Evolutionary conservation across 2,888 invertebrate genomes (phyloP).

Genomic region (Eristalis tenax): DNA sequence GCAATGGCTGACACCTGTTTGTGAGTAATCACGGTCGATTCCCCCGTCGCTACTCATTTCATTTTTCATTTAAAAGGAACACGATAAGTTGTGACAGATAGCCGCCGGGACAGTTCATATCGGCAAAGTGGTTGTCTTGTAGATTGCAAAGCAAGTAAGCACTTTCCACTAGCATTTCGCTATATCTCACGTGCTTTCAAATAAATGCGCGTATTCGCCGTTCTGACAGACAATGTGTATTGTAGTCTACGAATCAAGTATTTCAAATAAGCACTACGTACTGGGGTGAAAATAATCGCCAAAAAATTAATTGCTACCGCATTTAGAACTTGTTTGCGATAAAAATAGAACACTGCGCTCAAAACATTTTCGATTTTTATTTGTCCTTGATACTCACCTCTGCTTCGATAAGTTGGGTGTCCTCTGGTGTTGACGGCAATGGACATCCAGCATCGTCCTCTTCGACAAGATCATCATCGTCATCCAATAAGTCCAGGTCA

Average conservation of each 20-base stretch:
- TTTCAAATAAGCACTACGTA: neutral
- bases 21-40: constrained; percentile 11
- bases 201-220: neutral
- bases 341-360: neutral
- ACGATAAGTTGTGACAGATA: constrained; percentile 2
- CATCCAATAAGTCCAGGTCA: constrained; percentile 79
- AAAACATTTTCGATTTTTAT: neutral
- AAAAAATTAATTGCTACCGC: neutral
- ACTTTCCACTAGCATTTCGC: neutral
- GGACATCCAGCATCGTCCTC: constrained; percentile 93
- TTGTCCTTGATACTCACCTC: constrained; percentile 82
- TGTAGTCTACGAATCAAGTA: neutral
- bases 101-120: constrained; percentile 10
- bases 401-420: constrained; percentile 90
- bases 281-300: neutral
- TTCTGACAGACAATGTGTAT: neutral
- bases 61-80: neutral
- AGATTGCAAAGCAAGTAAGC: neutral
- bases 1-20: constrained; percentile 6
- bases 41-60: neutral
- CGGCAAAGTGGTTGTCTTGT: neutral
- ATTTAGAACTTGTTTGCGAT: neutral
- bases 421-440: constrained; percentile 92
- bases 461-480: constrained; percentile 79
- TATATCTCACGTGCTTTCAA: neutral